Evolutionary conservation across 1,140 invertebrate genomes (phyloP).

Genomic region (Macrostomum lignano): DNA sequence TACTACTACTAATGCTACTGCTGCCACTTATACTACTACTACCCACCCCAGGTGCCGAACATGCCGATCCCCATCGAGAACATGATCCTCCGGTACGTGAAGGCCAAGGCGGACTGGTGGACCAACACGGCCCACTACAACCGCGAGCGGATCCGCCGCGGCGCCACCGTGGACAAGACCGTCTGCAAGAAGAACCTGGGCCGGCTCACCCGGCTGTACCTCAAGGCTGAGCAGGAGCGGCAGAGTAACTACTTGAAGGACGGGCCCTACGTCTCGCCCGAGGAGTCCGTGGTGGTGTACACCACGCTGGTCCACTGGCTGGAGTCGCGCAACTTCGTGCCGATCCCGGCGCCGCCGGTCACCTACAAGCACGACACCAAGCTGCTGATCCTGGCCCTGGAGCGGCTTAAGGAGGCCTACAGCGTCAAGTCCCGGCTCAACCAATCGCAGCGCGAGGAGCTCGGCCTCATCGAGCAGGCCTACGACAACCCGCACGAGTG

Average conservation of each 20-base stretch:
- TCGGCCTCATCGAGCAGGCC: slow-evolving; percentile 92
- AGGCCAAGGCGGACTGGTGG: slow-evolving; percentile 99
- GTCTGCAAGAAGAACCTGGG: slow-evolving; percentile 99
- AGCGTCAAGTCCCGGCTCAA: slow-evolving; percentile 68
- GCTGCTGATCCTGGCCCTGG: slow-evolving; percentile 71
- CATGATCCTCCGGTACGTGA: slow-evolving; percentile 96
- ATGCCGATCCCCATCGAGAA: slow-evolving; percentile 95
- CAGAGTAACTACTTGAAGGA: slow-evolving; percentile 98
- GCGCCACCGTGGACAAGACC: slow-evolving; percentile 55
- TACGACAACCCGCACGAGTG: slow-evolving; percentile 99
- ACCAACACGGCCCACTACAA: slow-evolving; percentile 99
- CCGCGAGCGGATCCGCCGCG: slow-evolving; percentile 45
- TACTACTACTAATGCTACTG: too few species aligned
- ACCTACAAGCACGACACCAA: slow-evolving; percentile 51
- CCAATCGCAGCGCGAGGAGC: slow-evolving; percentile 88
- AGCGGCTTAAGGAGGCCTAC: slow-evolving; percentile 89
- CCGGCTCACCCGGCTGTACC: slow-evolving; percentile 65
- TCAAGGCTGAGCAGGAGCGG: slow-evolving; percentile 92
- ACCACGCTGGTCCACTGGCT: slow-evolving; percentile 98
- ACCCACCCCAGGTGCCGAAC: too few species aligned
- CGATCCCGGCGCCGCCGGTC: slow-evolving; percentile 89
- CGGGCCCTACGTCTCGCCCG: slow-evolving; percentile 91
- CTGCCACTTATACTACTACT: too few species aligned
- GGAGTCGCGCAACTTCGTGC: slow-evolving; percentile 80
- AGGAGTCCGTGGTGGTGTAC: slow-evolving; percentile 97